These are phyloP conservation scores for Gymnoscopelus braueri DNA, from an alignment of 2,797 vertebrate species.

Conservation along the genomic window DNA sequence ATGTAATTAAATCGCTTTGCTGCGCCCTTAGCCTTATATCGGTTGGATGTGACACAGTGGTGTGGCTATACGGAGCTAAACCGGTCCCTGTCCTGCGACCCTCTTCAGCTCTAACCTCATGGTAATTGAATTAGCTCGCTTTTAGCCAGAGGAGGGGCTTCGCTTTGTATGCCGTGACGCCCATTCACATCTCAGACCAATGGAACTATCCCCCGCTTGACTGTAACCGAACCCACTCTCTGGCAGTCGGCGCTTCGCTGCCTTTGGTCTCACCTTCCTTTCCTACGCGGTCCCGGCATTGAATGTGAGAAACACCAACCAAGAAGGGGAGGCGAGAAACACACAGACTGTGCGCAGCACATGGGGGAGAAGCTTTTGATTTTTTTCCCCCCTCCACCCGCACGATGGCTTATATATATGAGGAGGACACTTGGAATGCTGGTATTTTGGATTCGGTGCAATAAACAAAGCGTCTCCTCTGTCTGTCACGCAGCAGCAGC, in stretches of 20 bases:
- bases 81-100: slow-evolving; percentile 54
- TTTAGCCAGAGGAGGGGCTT: slow-evolving; percentile 81
- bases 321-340: slow-evolving; percentile 47
- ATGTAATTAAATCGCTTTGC: slow-evolving; percentile 59
- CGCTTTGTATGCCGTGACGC: slow-evolving; percentile 75
- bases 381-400: slow-evolving; percentile 43
- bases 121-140: slow-evolving; percentile 91
- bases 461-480: slow-evolving; percentile 66
- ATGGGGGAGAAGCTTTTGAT: slow-evolving; percentile 74
- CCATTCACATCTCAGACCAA: slow-evolving; percentile 86
- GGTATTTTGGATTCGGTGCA: slow-evolving; percentile 48
- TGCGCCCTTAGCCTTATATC: slow-evolving; percentile 56
- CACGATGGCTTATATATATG: slow-evolving; percentile 69
- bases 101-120: slow-evolving; percentile 66
- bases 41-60: slow-evolving; percentile 47
- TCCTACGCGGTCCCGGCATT: slow-evolving; percentile 58
- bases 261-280: slow-evolving; percentile 68
- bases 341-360: slow-evolving; percentile 50
- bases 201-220: slow-evolving; percentile 78
- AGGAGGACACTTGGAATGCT: slow-evolving; percentile 74
- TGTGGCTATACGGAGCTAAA: slow-evolving; percentile 22
- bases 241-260: slow-evolving; percentile 80
- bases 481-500: slow-evolving; percentile 57
- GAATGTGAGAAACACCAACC: slow-evolving; percentile 74
- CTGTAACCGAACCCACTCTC: slow-evolving; percentile 80